These are phyloP conservation scores for Drosophila flavopinicola DNA, from an alignment of 2,888 invertebrate species.

Conservation along the genomic window DNA sequence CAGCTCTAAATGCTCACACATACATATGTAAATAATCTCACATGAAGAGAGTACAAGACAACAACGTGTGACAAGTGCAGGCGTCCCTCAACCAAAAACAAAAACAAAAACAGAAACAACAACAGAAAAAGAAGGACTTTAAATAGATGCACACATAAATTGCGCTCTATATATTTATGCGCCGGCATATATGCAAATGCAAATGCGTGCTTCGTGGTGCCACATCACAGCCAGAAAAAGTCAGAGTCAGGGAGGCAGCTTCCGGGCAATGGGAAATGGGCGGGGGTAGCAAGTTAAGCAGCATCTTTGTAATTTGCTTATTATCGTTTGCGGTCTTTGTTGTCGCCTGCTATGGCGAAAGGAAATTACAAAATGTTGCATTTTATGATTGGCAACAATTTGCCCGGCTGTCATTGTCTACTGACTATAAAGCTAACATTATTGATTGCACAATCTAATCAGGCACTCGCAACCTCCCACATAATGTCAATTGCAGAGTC, in stretches of 20 bases:
- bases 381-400: constrained; percentile 36
- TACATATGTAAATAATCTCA: constrained; percentile 65
- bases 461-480: constrained; percentile 5
- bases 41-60: constrained; percentile 43
- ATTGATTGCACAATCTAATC: constrained; percentile 16
- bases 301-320: constrained; percentile 68
- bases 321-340: constrained; percentile 41
- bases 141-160: constrained; percentile 76
- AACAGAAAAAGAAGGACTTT: constrained; percentile 41
- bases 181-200: constrained; percentile 67
- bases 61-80: constrained; percentile 69
- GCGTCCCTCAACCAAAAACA: constrained; percentile 38
- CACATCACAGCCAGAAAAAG: constrained; percentile 26
- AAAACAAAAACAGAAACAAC: neutral
- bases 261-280: neutral
- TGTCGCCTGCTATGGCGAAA: constrained; percentile 21
- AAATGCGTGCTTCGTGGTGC: constrained; percentile 16
- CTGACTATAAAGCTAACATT: neutral
- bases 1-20: constrained; percentile 10
- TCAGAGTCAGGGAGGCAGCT: constrained; percentile 12
- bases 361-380: constrained; percentile 39
- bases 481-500: constrained; percentile 19
- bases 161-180: constrained; percentile 72
- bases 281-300: neutral
- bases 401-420: neutral